Evolutionary conservation across 2,888 invertebrate species (phyloP), one percentile per base, ranked within the genome.

Genomic region (Anoplius nigerrimus): DNA sequence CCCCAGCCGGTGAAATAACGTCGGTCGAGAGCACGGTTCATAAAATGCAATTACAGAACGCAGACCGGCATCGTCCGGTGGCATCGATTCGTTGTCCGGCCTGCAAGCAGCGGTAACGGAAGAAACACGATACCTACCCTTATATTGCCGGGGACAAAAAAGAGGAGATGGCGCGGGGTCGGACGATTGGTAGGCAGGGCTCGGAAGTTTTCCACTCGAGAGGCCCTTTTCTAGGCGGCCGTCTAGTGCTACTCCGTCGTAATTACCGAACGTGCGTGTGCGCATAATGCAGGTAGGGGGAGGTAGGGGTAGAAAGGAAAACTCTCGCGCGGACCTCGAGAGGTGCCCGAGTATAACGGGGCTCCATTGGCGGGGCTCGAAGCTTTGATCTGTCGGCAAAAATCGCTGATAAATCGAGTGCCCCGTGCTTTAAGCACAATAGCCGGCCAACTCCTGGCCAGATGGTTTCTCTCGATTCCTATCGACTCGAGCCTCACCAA

Each of bases 351-450:
- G 34, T 76, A 78, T 76, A 74, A 76, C 68, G 69, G 57, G 72
- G 77, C 74, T n/a, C n/a, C 59, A 77, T 82, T 80, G 76, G 73
- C 68, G 68, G 65, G 71, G 67, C 69, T 66, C 76, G 72, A n/a
- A n/a, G n/a, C 79, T 82, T 81, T 80, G 82, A 83, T 78, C 78
- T 77, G 70, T 71, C 75, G 78, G 78, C 76, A 76, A 79, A 80
- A 79, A 79, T 75, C 80, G 75, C 79, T 79, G 79, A 83, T 82
- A 82, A 82, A 80, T 63, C 76, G 57, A 71, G 75, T 62, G 70
- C 54, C 45, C 46, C 24, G 51, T 65, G 18, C 43, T 53, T 45
- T 34, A 27, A 48, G 62, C 56, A 62, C 54, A 56, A 57, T 57
- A 8, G 48, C 21, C 61, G 34, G 48, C n/a, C n/a, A n/a, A n/a